Conservation (phyloP, 2,797 vertebrate species). For the Gobionotothen gibberifrons region DNA sequence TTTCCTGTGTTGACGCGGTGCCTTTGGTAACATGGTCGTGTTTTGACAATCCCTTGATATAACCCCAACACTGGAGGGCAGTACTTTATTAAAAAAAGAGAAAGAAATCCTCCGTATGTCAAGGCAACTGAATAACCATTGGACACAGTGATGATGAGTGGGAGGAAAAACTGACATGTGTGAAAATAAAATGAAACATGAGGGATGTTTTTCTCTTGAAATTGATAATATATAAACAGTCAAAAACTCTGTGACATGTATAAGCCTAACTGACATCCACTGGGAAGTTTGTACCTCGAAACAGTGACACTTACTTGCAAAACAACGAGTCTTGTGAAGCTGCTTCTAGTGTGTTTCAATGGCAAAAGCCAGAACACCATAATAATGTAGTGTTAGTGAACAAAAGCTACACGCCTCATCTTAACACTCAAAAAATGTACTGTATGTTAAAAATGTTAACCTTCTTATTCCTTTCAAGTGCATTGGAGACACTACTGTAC, state of each 20-base stretch:
- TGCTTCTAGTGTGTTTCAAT: slow-evolving; percentile 1
- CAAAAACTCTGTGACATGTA: not conserved
- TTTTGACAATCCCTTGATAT: slow-evolving; percentile 23
- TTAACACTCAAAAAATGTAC: too few relatives aligned
- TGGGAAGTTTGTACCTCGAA: not conserved
- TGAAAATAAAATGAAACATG: not conserved
- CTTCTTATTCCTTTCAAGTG: too few relatives aligned
- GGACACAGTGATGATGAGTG: not conserved
- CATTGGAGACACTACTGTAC: not conserved
- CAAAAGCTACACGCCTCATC: too few relatives aligned
- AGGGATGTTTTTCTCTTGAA: not conserved
- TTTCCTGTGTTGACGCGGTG: slow-evolving; percentile 3
- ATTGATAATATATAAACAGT: not conserved
- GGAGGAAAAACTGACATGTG: not conserved
- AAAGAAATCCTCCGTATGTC: slow-evolving; percentile 1
- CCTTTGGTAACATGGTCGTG: slow-evolving; percentile 11
- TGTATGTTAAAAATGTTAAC: too few relatives aligned
- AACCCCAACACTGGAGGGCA: slow-evolving; percentile 1
- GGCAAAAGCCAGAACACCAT: not conserved
- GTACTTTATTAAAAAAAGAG: slow-evolving; percentile 18
- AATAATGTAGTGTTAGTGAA: not conserved
- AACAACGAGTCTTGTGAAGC: not conserved
- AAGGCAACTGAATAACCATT: slow-evolving; percentile 5
- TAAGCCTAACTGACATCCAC: not conserved
- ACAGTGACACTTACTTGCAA: not conserved